Conservation (phyloP, 2,797 vertebrate species). For the Acanthornis magna region DNA sequence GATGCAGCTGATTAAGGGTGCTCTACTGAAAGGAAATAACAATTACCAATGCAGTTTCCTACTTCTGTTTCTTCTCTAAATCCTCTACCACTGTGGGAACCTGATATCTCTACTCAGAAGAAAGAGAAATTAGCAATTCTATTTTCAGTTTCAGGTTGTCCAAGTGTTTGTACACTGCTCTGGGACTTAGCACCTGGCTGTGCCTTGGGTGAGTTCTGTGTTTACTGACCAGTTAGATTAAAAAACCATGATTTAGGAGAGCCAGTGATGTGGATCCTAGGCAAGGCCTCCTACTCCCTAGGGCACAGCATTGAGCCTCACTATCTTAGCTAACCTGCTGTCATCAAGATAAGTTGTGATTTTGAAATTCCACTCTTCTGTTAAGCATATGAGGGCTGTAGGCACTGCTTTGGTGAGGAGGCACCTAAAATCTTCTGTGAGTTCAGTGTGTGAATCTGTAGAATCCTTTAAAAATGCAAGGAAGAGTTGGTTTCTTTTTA, state of each 20-base stretch:
- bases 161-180: neutral
- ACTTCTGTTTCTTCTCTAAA: neutral
- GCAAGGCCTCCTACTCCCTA: neutral
- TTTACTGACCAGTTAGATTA: neutral
- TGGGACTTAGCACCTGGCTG: neutral
- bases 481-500: neutral
- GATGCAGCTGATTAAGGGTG: neutral
- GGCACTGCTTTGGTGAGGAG: neutral
- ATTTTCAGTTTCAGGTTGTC: neutral
- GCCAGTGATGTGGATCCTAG: rapidly evolving
- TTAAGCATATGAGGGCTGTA: neutral
- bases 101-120: neutral
- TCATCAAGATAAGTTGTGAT: neutral
- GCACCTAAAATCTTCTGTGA: neutral
- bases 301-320: neutral
- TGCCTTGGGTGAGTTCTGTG: neutral
- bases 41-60: neutral
- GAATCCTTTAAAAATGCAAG: neutral
- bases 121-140: neutral
- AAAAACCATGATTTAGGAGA: neutral
- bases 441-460: neutral
- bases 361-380: neutral
- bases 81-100: neutral
- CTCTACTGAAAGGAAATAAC: neutral
- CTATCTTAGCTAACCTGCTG: neutral